Conservation (phyloP, 1,140 invertebrate species). For the Aphaenogaster rudis region DNA sequence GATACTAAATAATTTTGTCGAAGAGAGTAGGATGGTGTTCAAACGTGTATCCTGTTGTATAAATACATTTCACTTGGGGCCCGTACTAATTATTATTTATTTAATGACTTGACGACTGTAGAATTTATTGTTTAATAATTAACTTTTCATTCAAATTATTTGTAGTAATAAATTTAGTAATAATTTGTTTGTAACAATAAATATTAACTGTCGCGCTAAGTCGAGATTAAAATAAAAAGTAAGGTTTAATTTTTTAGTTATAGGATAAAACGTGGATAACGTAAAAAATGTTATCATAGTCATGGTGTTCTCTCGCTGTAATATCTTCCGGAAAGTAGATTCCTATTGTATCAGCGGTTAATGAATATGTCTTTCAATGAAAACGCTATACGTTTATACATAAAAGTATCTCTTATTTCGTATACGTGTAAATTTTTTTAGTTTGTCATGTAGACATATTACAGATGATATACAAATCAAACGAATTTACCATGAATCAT, state of each 20-base stretch:
- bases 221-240: not conserved
- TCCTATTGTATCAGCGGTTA: slow-evolving; percentile 35
- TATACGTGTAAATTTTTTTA: not conserved
- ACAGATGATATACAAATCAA: not conserved
- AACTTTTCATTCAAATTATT: not conserved
- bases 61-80: not conserved
- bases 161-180: not conserved
- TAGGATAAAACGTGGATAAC: not conserved
- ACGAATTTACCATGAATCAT: not conserved
- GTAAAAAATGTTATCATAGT: not conserved
- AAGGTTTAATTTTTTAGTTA: not conserved
- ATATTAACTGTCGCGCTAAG: not conserved
- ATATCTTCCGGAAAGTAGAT: slow-evolving; percentile 9
- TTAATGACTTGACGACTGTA: not conserved
- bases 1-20: not conserved
- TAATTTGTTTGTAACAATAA: not conserved
- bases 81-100: not conserved
- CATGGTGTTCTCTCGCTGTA: not conserved
- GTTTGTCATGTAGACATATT: not conserved
- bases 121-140: not conserved
- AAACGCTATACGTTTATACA: not conserved
- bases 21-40: not conserved
- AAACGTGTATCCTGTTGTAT: not conserved
- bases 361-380: slow-evolving; percentile 1
- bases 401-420: not conserved